Percentiles rank a stretch among this genome's conserved stretches.
phyloP scores from a whole-genome alignment of 2,797 vertebrate species.

The Semaprochilodus insignis region DNA sequence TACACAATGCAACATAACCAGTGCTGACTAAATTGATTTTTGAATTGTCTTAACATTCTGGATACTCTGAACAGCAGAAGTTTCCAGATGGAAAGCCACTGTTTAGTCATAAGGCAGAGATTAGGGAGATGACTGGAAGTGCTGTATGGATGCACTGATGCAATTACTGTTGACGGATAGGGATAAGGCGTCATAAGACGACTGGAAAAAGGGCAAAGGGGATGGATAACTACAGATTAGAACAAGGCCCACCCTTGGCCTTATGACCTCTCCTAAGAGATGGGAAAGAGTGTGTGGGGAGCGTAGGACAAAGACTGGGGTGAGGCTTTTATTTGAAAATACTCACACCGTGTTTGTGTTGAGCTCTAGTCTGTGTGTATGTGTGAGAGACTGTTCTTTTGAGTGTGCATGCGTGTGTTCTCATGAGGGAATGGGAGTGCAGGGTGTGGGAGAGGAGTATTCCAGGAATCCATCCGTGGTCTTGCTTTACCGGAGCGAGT shows the following conservation, averaged over 20 bases:
- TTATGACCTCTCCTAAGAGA: background rate
- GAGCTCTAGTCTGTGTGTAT: background rate
- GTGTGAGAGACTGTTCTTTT: background rate
- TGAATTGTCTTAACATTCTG: background rate
- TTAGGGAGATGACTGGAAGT: background rate
- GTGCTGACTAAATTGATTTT: background rate
- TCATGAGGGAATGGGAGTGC: slow-evolving; percentile 65
- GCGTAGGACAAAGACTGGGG: background rate
- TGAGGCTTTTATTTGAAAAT: slow-evolving; percentile 8
- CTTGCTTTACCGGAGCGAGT: slow-evolving; percentile 65
- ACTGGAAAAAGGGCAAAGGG: slow-evolving; percentile 13
- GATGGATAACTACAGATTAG: background rate
- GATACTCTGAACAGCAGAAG: background rate
- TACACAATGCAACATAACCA: background rate
- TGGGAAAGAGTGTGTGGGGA: background rate
- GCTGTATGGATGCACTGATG: background rate
- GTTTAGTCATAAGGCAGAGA: background rate
- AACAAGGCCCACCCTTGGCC: slow-evolving; percentile 1
- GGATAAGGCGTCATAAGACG: background rate
- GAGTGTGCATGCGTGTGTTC: slow-evolving; percentile 30
- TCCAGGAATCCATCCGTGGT: slow-evolving; percentile 76
- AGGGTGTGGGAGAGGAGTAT: slow-evolving; percentile 78
- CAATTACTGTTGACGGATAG: background rate
- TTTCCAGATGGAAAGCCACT: background rate
- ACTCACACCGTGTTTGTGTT: slow-evolving; percentile 13